Conservation (phyloP, 2,888 invertebrate species). For the Heliconius charithonia region DNA sequence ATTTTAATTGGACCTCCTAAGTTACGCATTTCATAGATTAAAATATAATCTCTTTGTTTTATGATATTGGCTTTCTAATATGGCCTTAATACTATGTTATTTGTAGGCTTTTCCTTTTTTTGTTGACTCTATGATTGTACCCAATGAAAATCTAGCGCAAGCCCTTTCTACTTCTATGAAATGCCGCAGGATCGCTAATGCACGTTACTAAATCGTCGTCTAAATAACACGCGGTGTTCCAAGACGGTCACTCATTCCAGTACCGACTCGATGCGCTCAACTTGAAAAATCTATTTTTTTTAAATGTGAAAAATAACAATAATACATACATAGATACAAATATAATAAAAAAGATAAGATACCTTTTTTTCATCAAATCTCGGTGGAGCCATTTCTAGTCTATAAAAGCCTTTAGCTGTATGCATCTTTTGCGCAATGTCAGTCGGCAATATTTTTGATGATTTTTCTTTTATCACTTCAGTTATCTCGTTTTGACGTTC, state of each 20-base stretch:
- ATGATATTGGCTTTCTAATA: no score
- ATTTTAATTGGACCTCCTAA: background rate
- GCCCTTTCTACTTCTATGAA: background rate
- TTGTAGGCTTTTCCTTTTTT: no score
- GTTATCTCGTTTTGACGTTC: conserved; percentile 55
- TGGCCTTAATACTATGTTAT: no score
- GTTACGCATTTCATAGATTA: background rate
- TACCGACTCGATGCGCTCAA: no score
- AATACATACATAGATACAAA: background rate
- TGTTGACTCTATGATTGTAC: background rate
- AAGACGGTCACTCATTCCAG: no score
- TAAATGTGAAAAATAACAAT: background rate
- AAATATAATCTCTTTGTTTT: background rate
- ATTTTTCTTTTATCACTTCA: conserved; percentile 55
- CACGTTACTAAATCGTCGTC: background rate
- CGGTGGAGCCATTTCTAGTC: conserved; percentile 71
- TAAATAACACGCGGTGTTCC: background rate
- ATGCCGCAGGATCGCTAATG: background rate
- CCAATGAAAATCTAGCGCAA: background rate
- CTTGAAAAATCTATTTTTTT: background rate
- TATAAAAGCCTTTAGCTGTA: conserved; percentile 66
- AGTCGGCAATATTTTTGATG: conserved; percentile 60
- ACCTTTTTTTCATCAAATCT: conserved; percentile 57
- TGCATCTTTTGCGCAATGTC: conserved; percentile 63
- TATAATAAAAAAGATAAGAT: background rate